Evolutionary conservation across 2,888 invertebrate species (phyloP).

Genomic region (Hyalella azteca): DNA sequence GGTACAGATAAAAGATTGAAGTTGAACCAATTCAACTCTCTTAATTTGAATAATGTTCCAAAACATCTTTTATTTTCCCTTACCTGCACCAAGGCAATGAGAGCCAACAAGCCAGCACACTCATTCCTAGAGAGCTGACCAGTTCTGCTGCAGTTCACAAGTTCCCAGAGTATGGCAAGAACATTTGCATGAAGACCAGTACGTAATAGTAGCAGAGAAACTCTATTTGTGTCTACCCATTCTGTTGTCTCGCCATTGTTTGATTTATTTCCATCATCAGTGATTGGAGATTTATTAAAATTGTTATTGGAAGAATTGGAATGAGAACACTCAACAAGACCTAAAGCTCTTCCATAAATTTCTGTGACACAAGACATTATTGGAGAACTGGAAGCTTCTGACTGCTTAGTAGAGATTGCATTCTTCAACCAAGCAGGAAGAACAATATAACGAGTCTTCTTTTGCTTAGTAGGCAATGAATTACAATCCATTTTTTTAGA

Average conservation of each 20-base stretch:
- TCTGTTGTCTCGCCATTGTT: not conserved
- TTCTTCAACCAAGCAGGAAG: slow-evolving; percentile 5
- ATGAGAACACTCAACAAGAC: not conserved
- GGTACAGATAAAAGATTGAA: too few species aligned
- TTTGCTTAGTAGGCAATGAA: too few species aligned
- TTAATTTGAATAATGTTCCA: too few species aligned
- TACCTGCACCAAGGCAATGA: slow-evolving; percentile 55
- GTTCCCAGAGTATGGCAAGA: slow-evolving; percentile 55
- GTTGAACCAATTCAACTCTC: too few species aligned
- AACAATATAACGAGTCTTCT: not conserved
- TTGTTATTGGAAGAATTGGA: not conserved
- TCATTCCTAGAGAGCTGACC: slow-evolving; percentile 48
- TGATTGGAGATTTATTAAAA: not conserved
- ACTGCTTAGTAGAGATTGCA: not conserved
- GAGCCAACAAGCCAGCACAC: slow-evolving; percentile 49
- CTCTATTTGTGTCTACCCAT: slow-evolving; percentile 55
- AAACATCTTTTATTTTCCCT: too few species aligned
- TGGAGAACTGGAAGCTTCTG: not conserved
- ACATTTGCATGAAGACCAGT: slow-evolving; percentile 47
- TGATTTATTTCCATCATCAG: not conserved
- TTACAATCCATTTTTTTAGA: too few species aligned
- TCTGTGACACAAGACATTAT: not conserved
- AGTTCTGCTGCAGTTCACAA: slow-evolving; percentile 51
- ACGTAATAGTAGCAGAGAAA: slow-evolving; percentile 51
- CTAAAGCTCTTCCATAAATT: slow-evolving; percentile 11